Percentiles rank a stretch among this genome's conserved stretches.
Conservation (phyloP, 2,797 vertebrate species). For the Tragelaphus eurycerus region DNA sequence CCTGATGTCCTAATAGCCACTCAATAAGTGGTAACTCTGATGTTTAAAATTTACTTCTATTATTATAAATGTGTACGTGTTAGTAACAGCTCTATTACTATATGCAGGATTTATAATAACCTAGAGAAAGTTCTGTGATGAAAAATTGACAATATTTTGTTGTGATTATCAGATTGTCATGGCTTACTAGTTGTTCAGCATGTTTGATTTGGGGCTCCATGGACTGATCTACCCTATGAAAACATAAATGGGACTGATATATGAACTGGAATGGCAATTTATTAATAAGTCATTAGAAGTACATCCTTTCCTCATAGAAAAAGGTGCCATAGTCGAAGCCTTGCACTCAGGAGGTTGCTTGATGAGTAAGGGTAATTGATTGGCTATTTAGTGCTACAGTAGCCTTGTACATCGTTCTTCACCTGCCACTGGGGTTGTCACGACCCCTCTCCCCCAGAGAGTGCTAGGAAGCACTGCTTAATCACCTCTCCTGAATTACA, state of each 20-base stretch:
- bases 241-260: not conserved
- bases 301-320: not conserved
- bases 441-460: not conserved
- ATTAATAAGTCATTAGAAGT: not conserved
- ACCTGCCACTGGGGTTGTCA: not conserved
- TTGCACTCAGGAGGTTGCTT: not conserved
- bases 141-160: not conserved
- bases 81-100: not conserved
- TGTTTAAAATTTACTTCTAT: constrained; percentile 14
- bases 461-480: not conserved
- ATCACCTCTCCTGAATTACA: not conserved
- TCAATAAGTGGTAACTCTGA: not conserved
- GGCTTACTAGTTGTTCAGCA: not conserved
- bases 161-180: not conserved
- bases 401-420: not conserved
- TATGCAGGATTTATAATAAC: not conserved
- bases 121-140: not conserved
- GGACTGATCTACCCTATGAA: not conserved
- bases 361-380: not conserved
- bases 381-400: not conserved
- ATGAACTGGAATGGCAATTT: not conserved
- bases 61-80: not conserved
- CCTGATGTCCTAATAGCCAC: not conserved
- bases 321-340: not conserved
- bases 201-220: not conserved